phyloP scores from a whole-genome alignment of 2,113 vertebrate species.

The Amblyornis subalaris region DNA sequence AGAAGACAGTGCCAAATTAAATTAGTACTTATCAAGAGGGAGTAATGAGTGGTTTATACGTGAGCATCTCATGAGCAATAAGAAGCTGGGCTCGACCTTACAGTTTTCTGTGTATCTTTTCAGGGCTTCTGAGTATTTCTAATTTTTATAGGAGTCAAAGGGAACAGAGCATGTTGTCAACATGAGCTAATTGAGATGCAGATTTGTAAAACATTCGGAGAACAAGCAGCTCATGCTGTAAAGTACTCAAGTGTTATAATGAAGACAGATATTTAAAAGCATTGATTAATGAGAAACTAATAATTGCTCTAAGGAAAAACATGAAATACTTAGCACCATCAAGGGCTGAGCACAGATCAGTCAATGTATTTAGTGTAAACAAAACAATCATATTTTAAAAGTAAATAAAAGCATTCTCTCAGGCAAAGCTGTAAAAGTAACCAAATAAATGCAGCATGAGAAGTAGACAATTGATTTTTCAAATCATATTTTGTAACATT shows the following conservation, averaged over 20 bases:
- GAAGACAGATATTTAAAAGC: neutral
- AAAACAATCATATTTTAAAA: neutral
- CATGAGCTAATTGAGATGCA: neutral
- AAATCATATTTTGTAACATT: neutral
- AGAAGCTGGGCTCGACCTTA: neutral
- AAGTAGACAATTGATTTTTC: neutral
- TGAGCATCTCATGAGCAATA: neutral
- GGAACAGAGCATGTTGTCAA: neutral
- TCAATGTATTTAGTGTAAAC: neutral
- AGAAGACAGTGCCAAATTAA: neutral
- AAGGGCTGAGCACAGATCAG: neutral
- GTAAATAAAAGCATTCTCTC: neutral
- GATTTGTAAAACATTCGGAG: neutral
- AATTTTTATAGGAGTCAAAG: neutral
- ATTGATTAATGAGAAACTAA: slow-evolving; percentile 8
- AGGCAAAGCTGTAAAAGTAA: neutral
- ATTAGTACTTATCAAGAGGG: neutral
- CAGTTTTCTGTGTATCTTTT: neutral
- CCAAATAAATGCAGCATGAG: neutral
- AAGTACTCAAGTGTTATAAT: neutral
- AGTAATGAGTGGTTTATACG: neutral
- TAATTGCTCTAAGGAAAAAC: neutral
- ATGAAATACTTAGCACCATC: neutral
- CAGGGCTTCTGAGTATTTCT: neutral
- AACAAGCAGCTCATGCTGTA: neutral